Conservation (phyloP, 1,140 invertebrate species). For the Thaumetopoea pityocampa region DNA sequence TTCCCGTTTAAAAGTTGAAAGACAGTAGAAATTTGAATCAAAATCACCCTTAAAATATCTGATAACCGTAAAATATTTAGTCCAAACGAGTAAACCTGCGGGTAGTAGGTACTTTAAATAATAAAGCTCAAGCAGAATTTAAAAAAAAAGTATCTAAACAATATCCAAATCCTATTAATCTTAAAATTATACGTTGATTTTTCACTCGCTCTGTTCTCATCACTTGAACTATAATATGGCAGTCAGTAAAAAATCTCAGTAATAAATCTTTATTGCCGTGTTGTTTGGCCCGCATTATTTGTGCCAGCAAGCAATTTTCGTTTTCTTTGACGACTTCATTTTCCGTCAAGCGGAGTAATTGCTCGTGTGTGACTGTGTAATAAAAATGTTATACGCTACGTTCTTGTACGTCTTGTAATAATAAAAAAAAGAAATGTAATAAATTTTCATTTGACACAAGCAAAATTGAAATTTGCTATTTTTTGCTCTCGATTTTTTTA, state of each 20-base stretch:
- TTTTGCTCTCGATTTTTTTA: background rate
- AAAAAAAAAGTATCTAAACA: no score
- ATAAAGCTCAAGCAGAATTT: no score
- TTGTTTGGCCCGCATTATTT: constrained; percentile 66
- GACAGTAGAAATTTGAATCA: no score
- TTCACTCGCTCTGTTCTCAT: constrained; percentile 5
- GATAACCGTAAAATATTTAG: no score
- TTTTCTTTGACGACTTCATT: constrained; percentile 58
- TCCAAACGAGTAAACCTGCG: no score
- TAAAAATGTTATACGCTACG: constrained; percentile 19
- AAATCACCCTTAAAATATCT: no score
- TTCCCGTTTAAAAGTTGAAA: no score
- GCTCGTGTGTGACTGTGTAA: constrained; percentile 23
- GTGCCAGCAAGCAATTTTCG: constrained; percentile 55
- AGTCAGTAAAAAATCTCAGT: constrained; percentile 54
- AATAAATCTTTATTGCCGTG: constrained; percentile 71
- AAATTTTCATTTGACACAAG: constrained; percentile 16
- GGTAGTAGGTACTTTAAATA: no score
- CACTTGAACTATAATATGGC: constrained; percentile 12
- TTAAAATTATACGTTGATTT: no score
- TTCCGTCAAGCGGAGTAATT: constrained; percentile 33
- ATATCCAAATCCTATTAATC: no score
- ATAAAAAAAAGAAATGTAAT: constrained; percentile 8
- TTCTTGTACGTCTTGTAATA: constrained; percentile 12
- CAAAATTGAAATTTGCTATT: constrained; percentile 4